Evolutionary conservation across 2,797 vertebrate species (phyloP).

Genomic region (Crenichthys baileyi): DNA sequence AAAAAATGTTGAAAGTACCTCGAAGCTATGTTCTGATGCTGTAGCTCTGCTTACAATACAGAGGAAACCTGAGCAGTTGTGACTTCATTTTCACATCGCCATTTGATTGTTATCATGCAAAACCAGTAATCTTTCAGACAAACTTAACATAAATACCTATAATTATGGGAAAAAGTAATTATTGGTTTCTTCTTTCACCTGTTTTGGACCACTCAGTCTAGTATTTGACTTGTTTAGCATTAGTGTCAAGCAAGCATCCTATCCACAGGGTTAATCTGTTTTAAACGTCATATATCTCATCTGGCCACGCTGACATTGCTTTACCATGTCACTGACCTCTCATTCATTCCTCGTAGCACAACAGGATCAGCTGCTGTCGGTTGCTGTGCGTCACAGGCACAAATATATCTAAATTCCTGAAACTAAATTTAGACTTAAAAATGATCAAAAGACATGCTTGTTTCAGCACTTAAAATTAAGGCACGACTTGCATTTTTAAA

Average conservation of each 20-base stretch:
- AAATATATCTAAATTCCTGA: constrained; percentile 31
- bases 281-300: constrained; percentile 34
- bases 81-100: background rate
- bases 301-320: constrained; percentile 34
- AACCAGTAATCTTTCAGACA: background rate
- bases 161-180: constrained; percentile 5
- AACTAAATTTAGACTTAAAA: background rate
- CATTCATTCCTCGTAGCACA: constrained; percentile 36
- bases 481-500: constrained; percentile 14
- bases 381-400: constrained; percentile 34
- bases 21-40: background rate
- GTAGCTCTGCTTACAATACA: background rate
- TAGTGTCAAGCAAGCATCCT: constrained; percentile 24
- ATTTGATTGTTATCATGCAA: background rate
- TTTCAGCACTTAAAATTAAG: background rate
- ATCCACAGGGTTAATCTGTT: constrained; percentile 57
- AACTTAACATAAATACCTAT: constrained; percentile 4
- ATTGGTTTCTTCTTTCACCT: constrained; percentile 14
- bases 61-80: background rate
- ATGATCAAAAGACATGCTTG: background rate
- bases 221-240: constrained; percentile 20
- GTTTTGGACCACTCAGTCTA: constrained; percentile 5
- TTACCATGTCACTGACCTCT: constrained; percentile 43
- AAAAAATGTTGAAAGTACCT: background rate
- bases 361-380: constrained; percentile 32